Evolutionary conservation across 2,888 invertebrate species (phyloP).

Genomic region (Tetranychus piercei): DNA sequence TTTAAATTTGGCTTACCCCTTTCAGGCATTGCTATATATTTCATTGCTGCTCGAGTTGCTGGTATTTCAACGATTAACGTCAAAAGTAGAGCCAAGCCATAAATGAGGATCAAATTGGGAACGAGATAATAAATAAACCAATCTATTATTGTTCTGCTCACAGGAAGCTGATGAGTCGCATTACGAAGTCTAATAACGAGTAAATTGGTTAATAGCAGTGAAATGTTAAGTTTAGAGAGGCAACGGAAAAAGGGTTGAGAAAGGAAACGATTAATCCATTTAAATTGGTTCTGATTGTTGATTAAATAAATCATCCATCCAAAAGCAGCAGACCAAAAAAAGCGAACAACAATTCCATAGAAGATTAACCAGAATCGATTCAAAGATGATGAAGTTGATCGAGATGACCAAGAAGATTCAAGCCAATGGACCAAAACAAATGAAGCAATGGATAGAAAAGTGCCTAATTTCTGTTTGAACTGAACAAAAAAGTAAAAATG

Average conservation of each 20-base stretch:
- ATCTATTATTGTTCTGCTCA: not conserved
- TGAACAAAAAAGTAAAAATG: not conserved
- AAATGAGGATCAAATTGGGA: not conserved
- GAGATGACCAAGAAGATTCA: constrained; percentile 1
- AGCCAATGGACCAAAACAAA: not conserved
- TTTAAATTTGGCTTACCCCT: not conserved
- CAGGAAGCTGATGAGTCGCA: not conserved
- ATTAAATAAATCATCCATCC: not conserved
- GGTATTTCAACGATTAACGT: constrained; percentile 2
- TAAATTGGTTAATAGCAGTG: not conserved
- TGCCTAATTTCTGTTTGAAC: not conserved
- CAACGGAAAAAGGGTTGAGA: not conserved
- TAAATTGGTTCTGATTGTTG: not conserved
- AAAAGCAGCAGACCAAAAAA: not conserved
- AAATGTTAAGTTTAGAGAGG: constrained; percentile 4
- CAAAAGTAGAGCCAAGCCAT: not conserved
- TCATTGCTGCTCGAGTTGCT: not conserved
- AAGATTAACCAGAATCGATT: not conserved
- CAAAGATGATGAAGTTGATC: not conserved
- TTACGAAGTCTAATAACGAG: constrained; percentile 2
- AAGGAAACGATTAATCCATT: constrained; percentile 2
- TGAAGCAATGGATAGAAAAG: not conserved
- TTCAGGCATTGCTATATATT: not conserved
- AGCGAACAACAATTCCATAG: not conserved
- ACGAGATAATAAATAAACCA: not conserved